Evolutionary conservation across 2,888 invertebrate species (phyloP).

Genomic region (Trichopria drosophilae): DNA sequence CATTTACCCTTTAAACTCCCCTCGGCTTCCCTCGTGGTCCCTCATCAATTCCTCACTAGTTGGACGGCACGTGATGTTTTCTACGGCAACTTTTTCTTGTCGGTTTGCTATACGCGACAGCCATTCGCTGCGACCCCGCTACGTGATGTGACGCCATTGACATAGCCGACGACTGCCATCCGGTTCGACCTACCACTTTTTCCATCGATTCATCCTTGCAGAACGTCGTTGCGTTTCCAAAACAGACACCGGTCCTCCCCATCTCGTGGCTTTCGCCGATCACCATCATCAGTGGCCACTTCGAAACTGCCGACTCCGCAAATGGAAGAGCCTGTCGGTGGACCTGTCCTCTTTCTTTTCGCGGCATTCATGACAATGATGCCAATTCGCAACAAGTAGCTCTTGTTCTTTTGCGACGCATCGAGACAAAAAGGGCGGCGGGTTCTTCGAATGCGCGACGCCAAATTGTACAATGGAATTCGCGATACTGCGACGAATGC

Average conservation of each 20-base stretch:
- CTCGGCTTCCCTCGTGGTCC: conserved; percentile 26
- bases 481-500: too few relatives aligned
- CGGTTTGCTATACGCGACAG: conserved; percentile 47
- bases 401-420: conserved; percentile 23
- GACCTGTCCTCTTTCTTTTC: conserved; percentile 7
- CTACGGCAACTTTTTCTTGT: conserved; percentile 57
- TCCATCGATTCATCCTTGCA: conserved; percentile 37
- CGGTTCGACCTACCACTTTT: conserved; percentile 49
- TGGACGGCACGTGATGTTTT: conserved; percentile 40
- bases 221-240: conserved; percentile 45
- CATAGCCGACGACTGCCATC: conserved; percentile 42
- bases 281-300: conserved; percentile 27
- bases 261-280: conserved; percentile 14
- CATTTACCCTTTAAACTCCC: conserved; percentile 35
- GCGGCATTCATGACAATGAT: conserved; percentile 5
- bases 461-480: conserved; percentile 27
- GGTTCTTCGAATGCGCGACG: background rate
- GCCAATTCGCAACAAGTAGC: conserved; percentile 32
- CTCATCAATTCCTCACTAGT: conserved; percentile 31
- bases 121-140: conserved; percentile 41
- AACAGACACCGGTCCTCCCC: conserved; percentile 38
- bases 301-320: too few relatives aligned
- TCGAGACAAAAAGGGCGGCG: conserved; percentile 1
- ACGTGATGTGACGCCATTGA: conserved; percentile 44
- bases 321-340: too few relatives aligned